Conservation (phyloP, 2,888 invertebrate species). For the Notocelia uddmanniana region DNA sequence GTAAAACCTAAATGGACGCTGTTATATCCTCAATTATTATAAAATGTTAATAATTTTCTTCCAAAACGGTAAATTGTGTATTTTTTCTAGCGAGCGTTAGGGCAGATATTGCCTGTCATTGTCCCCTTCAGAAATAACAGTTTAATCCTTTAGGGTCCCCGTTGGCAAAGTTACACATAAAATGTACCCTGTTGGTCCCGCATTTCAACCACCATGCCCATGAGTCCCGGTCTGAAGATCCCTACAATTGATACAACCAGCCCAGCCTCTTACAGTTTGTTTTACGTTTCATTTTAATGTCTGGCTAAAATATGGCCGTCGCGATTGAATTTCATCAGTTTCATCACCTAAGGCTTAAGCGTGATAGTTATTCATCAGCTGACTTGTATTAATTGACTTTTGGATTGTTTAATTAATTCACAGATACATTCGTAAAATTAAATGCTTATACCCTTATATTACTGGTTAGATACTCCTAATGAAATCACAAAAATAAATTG, state of each 20-base stretch:
- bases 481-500: neutral
- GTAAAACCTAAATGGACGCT: too few species aligned
- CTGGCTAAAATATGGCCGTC: slow-evolving; percentile 70
- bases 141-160: too few species aligned
- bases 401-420: slow-evolving; percentile 36
- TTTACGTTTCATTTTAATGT: slow-evolving; percentile 74
- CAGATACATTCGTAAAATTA: neutral
- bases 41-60: too few species aligned
- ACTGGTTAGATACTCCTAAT: neutral
- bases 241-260: slow-evolving; percentile 66
- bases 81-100: too few species aligned
- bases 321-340: slow-evolving; percentile 67
- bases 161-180: too few species aligned
- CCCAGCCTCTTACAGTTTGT: slow-evolving; percentile 70
- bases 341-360: slow-evolving; percentile 67
- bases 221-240: slow-evolving; percentile 66
- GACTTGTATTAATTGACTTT: slow-evolving; percentile 54
- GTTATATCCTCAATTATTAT: too few species aligned
- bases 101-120: too few species aligned
- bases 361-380: slow-evolving; percentile 58
- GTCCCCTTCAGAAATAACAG: too few species aligned
- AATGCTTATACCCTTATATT: neutral
- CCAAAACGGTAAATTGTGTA: too few species aligned
- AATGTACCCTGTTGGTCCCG: neutral
- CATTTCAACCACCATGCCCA: slow-evolving; percentile 44